Evolutionary conservation across 1,140 invertebrate species (phyloP).

Genomic region (Heliconius eleuchia): DNA sequence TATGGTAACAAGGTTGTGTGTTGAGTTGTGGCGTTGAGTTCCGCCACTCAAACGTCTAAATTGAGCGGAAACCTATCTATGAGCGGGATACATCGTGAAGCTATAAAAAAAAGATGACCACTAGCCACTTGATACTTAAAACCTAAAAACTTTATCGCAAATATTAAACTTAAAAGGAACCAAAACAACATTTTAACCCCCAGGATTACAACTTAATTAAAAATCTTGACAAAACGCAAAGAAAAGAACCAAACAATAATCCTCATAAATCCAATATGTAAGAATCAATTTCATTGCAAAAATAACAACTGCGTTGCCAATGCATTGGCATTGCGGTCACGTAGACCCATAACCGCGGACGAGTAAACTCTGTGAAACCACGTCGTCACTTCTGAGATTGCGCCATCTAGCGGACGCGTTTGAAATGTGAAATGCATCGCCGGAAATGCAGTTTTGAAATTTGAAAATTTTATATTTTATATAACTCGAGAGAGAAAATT

Average conservation of each 20-base stretch:
- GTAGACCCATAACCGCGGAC: conserved; percentile 58
- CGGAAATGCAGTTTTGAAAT: conserved; percentile 49
- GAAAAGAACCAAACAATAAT: neutral
- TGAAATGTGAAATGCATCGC: conserved; percentile 52
- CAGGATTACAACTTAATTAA: neutral
- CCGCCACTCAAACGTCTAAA: no score
- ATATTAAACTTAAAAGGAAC: no score
- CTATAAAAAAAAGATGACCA: no score
- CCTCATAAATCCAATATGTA: conserved; percentile 14
- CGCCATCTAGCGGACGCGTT: conserved; percentile 53
- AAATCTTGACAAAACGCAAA: neutral
- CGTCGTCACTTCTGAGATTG: conserved; percentile 63
- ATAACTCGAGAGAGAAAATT: conserved; percentile 18
- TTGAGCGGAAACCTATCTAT: no score
- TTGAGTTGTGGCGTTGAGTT: no score
- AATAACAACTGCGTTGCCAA: conserved; percentile 44
- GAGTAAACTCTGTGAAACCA: conserved; percentile 63
- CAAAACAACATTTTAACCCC: no score
- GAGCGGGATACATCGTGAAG: no score
- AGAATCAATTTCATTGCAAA: conserved; percentile 51
- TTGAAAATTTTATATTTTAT: conserved; percentile 51
- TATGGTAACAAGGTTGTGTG: no score
- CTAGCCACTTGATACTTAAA: no score
- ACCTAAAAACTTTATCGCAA: no score
- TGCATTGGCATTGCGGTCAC: conserved; percentile 55